Conservation (phyloP, 2,797 vertebrate species). For the Podarcis lilfordi region DNA sequence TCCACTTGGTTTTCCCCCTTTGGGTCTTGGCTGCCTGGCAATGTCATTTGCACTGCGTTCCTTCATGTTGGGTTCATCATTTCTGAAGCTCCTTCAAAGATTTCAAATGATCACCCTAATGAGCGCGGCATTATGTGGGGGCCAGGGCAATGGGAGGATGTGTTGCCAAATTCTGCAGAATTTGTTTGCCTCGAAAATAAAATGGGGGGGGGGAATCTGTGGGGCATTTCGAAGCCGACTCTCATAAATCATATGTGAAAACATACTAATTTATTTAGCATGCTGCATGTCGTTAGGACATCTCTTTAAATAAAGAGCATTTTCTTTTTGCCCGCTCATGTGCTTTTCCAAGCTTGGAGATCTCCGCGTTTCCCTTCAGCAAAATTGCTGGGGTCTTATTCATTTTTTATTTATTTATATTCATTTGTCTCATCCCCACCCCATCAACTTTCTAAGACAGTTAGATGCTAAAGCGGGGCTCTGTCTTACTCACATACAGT, state of each 20-base stretch:
- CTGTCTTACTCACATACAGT: background rate
- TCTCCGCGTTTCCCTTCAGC: background rate
- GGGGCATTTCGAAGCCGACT: background rate
- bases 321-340: constrained; percentile 46
- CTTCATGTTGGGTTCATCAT: constrained; percentile 12
- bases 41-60: constrained; percentile 25
- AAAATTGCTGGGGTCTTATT: background rate
- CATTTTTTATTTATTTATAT: background rate
- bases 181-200: constrained; percentile 17
- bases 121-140: constrained; percentile 13
- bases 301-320: constrained; percentile 55
- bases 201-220: background rate
- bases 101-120: constrained; percentile 49
- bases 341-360: constrained; percentile 22
- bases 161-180: constrained; percentile 55
- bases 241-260: constrained; percentile 58
- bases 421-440: background rate
- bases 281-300: constrained; percentile 32
- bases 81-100: constrained; percentile 54
- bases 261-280: constrained; percentile 55
- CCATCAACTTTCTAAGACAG: background rate
- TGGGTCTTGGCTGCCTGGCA: background rate
- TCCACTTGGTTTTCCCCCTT: background rate
- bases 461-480: background rate
- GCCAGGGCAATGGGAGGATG: constrained; percentile 44